Percentiles rank a stretch among this genome's conserved stretches.
Conservation (phyloP, 2,113 vertebrate species). For the Brachyhypopomus gauderio region DNA sequence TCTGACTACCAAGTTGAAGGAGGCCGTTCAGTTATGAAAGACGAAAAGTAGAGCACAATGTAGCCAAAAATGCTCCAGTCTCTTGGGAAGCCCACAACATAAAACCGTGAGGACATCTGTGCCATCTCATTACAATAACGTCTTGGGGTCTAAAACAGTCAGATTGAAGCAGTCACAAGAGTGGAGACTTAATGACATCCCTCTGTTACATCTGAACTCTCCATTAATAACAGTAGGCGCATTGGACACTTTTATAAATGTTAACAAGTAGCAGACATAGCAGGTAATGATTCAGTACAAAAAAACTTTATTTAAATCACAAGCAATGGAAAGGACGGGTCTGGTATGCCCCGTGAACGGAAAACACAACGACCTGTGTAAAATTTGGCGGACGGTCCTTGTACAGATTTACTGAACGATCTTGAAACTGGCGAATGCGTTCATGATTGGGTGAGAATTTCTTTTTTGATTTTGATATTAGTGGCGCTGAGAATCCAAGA, state of each 20-base stretch:
- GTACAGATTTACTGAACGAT: not conserved
- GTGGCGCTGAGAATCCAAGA: too few species aligned
- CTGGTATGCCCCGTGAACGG: not conserved
- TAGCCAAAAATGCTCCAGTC: not conserved
- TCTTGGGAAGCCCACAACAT: not conserved
- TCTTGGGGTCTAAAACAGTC: not conserved
- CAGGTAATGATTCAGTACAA: not conserved
- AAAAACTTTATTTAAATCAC: slow-evolving; percentile 24
- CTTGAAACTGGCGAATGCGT: not conserved
- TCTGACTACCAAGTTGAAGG: not conserved
- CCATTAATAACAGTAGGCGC: slow-evolving; percentile 21
- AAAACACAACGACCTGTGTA: not conserved
- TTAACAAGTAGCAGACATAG: slow-evolving; percentile 13
- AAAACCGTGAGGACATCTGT: too few species aligned
- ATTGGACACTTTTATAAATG: not conserved
- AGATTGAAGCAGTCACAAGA: slow-evolving; percentile 8
- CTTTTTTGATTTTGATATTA: not conserved
- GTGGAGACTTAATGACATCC: not conserved
- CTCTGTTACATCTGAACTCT: not conserved
- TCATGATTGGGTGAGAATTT: not conserved
- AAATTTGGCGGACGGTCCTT: not conserved
- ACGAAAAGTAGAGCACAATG: too few species aligned
- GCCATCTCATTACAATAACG: not conserved
- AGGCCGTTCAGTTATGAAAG: too few species aligned
- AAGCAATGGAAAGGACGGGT: not conserved